Evolutionary conservation across 2,888 invertebrate species (phyloP).

Genomic region (Drosophila nigricruria): DNA sequence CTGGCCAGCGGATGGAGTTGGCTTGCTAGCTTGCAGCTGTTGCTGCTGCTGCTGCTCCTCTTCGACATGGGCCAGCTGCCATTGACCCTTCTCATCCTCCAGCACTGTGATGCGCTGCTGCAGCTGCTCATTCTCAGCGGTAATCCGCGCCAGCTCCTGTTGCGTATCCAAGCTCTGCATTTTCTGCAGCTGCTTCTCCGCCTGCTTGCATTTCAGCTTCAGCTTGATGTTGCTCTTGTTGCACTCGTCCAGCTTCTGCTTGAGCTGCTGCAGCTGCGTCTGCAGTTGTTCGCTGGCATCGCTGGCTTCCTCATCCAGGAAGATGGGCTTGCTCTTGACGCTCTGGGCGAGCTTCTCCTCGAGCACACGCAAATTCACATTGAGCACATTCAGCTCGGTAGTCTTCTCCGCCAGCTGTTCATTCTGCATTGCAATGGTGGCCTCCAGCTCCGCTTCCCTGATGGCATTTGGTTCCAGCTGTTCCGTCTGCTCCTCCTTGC

Average conservation of each 20-base stretch:
- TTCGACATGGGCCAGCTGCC: conserved; percentile 88
- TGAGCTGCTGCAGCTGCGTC: conserved; percentile 86
- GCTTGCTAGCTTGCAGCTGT: conserved; percentile 4
- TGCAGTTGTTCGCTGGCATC: conserved; percentile 68
- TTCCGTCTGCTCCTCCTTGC: conserved; percentile 25
- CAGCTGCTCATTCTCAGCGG: conserved; percentile 88
- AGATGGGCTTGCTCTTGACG: conserved; percentile 79
- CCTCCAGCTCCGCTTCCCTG: conserved; percentile 85
- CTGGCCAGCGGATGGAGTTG: conserved; percentile 35
- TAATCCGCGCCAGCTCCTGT: conserved; percentile 89
- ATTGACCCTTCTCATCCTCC: conserved; percentile 96
- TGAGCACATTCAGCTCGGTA: conserved; percentile 86
- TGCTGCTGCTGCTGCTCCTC: conserved; percentile 49
- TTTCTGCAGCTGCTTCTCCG: conserved; percentile 90
- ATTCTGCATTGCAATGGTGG: conserved; percentile 87
- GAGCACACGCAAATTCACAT: conserved; percentile 85
- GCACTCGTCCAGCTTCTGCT: conserved; percentile 90
- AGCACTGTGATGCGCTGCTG: conserved; percentile 92
- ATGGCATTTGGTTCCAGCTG: conserved; percentile 14
- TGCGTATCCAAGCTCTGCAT: conserved; percentile 89
- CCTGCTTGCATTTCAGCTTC: conserved; percentile 89
- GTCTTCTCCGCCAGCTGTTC: conserved; percentile 87
- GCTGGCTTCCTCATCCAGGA: conserved; percentile 61
- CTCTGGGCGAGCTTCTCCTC: conserved; percentile 83
- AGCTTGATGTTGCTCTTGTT: conserved; percentile 87